Percentiles rank a stretch among this genome's conserved stretches.
Conservation (phyloP, 1,140 invertebrate genomes). For the Procambarus clarkii region DNA sequence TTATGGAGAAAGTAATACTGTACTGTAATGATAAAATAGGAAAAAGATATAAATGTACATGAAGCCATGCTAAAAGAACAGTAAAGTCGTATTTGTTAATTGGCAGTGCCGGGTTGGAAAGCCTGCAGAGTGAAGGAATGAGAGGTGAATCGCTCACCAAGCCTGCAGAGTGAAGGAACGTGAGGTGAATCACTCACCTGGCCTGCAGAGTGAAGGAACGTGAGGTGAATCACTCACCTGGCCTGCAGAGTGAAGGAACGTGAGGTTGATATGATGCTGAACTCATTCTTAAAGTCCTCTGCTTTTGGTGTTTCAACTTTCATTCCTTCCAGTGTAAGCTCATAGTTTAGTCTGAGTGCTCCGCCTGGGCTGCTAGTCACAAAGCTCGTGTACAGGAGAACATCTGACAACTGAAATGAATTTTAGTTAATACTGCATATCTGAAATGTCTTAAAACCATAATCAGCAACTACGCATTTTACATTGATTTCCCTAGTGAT, state of each 20-base stretch:
- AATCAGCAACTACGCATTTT: no score
- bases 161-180: no score
- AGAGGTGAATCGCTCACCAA: no score
- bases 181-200: constrained; percentile 71
- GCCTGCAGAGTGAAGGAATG: no score
- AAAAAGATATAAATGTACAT: no score
- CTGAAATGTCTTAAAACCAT: no score
- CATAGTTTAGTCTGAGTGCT: constrained; percentile 80
- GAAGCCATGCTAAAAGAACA: no score
- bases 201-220: constrained; percentile 84
- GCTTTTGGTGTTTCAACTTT: constrained; percentile 78
- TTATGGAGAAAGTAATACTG: no score
- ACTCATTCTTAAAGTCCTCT: constrained; percentile 80
- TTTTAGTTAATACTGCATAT: background rate
- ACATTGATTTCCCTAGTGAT: no score
- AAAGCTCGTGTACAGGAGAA: constrained; percentile 80
- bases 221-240: constrained; percentile 80
- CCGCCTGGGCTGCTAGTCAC: constrained; percentile 74
- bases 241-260: constrained; percentile 84
- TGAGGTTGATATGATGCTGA: constrained; percentile 80
- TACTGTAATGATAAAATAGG: no score
- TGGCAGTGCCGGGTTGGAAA: no score
- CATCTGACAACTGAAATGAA: constrained; percentile 82
- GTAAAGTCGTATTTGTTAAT: no score
- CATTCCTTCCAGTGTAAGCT: constrained; percentile 82